Percentiles rank a stretch among this genome's conserved stretches.
Conservation (phyloP, 2,888 invertebrate genomes). For the Cerastoderma edule region DNA sequence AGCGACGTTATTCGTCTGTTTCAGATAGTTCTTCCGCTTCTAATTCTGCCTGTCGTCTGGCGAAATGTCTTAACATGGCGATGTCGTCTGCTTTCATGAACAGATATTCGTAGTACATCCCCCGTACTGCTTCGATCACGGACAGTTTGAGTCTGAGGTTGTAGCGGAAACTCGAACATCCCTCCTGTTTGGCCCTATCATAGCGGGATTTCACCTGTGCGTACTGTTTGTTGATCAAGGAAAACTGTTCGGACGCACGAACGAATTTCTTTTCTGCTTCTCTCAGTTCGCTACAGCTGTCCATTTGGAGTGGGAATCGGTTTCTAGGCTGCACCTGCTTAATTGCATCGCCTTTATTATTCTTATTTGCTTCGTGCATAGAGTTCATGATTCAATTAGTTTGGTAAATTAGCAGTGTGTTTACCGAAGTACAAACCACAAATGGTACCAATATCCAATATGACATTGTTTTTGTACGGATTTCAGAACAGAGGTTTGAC, state of each 20-base stretch:
- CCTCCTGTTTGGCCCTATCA: slow-evolving; percentile 6
- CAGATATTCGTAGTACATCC: slow-evolving; percentile 16
- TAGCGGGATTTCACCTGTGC: slow-evolving; percentile 14
- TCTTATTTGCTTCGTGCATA: too few species aligned
- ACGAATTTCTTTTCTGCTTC: slow-evolving; percentile 19
- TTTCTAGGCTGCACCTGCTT: too few species aligned
- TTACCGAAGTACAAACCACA: too few species aligned
- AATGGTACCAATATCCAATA: too few species aligned
- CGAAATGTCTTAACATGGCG: slow-evolving; percentile 7
- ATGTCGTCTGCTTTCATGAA: slow-evolving; percentile 21
- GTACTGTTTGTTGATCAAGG: slow-evolving; percentile 5
- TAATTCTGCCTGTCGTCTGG: slow-evolving; percentile 1
- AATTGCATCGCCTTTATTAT: too few species aligned
- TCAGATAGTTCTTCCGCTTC: background rate
- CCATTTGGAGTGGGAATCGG: too few species aligned
- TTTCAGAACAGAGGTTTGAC: too few species aligned
- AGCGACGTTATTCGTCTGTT: background rate
- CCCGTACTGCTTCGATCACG: background rate
- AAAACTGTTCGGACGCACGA: slow-evolving; percentile 8
- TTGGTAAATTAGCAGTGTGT: too few species aligned
- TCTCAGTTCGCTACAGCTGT: background rate
- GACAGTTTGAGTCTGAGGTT: slow-evolving; percentile 19
- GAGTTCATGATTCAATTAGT: too few species aligned
- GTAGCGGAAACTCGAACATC: background rate
- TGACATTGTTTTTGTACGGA: too few species aligned